Base-by-base conservation (phyloP, 2,113 vertebrate species). In the Sander vitreus region DNA sequence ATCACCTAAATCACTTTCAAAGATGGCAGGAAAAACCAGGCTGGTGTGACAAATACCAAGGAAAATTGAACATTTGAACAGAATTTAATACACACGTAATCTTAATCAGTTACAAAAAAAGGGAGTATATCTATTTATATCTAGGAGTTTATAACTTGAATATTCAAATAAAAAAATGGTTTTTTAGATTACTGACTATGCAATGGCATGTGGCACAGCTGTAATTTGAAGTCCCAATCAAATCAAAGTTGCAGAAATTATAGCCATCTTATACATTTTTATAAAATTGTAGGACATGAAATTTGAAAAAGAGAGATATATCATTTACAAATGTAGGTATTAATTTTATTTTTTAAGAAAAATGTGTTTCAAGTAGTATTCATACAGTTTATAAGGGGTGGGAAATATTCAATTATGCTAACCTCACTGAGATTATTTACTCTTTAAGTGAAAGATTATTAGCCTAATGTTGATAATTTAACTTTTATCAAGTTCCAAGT, bases 1-100 rank as follows among this genome's bases (percentile, higher is more conserved):
- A 80, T 78, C 66, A 63, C 62, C 60, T 57, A 19, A 73, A 75
- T 73, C 27, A 74, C 30, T 73, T 69, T 76, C 39, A 74, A 83
- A 80, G 25, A 58, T n/a, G 53, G 59, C 18, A 5, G 23, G 18
- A 65, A 73, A 74, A 79, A 70, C 15, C 15, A 66, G 54, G 8
- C 69, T 58, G 62, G 65, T 68, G 51, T 64, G 65, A 80, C 1
- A 77, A 76, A 80, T 51, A 51, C 33, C 78, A 67, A 30, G n/a
- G 14, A 43, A 70, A 80, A 62, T 6, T 11, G 9, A 67, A 25
- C 7, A 65, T 58, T 57, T 64, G 5, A 70, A 66, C 18, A 62
- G 73, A 13, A 84, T 79, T 76, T 0, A 48, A 77, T 25, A 15
- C 12, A 5, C 15, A 60, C 48, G 58, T 50, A 27, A n/a, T 84